These are phyloP conservation scores for Hemicrepidius hirtus DNA, from an alignment of 2,888 invertebrate genomes.

Conservation along the genomic window DNA sequence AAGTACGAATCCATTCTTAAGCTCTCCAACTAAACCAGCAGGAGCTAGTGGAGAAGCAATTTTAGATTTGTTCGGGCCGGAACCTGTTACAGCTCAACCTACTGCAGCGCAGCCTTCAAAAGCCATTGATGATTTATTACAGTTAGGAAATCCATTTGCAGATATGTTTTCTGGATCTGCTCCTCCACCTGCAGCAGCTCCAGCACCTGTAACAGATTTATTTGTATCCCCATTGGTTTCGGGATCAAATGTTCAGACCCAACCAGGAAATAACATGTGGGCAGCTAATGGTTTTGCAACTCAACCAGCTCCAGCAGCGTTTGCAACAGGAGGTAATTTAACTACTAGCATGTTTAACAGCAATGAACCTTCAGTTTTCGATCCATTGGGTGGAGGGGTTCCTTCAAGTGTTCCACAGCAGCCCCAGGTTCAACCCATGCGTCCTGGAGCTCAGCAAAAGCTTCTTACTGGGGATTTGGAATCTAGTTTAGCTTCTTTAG, in stretches of 20 bases:
- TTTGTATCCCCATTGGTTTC: slow-evolving; percentile 41
- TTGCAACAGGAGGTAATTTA: slow-evolving; percentile 64
- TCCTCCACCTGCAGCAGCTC: slow-evolving; percentile 57
- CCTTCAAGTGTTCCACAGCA: slow-evolving; percentile 73
- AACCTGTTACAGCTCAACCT: slow-evolving; percentile 70
- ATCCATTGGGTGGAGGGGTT: slow-evolving; percentile 76
- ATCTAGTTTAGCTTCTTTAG: slow-evolving; percentile 93
- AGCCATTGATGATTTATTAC: slow-evolving; percentile 92
- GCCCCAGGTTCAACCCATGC: slow-evolving; percentile 61
- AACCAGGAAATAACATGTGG: slow-evolving; percentile 64
- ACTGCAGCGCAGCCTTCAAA: slow-evolving; percentile 70
- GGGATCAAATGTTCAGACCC: not conserved
- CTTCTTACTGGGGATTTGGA: slow-evolving; percentile 95
- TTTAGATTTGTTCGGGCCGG: slow-evolving; percentile 87
- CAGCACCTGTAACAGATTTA: slow-evolving; percentile 52
- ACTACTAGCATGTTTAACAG: slow-evolving; percentile 73
- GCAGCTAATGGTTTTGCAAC: slow-evolving; percentile 65
- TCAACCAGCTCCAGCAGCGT: slow-evolving; percentile 52
- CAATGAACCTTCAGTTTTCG: slow-evolving; percentile 74
- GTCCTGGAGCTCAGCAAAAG: slow-evolving; percentile 69
- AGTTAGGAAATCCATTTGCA: slow-evolving; percentile 93
- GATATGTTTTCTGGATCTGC: slow-evolving; percentile 75
- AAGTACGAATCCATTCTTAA: slow-evolving; percentile 90
- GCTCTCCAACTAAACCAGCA: slow-evolving; percentile 74
- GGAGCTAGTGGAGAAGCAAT: slow-evolving; percentile 72